Evolutionary conservation across 2,797 vertebrate genomes (phyloP).

Genomic region (Enteromius unitaeniatus): DNA sequence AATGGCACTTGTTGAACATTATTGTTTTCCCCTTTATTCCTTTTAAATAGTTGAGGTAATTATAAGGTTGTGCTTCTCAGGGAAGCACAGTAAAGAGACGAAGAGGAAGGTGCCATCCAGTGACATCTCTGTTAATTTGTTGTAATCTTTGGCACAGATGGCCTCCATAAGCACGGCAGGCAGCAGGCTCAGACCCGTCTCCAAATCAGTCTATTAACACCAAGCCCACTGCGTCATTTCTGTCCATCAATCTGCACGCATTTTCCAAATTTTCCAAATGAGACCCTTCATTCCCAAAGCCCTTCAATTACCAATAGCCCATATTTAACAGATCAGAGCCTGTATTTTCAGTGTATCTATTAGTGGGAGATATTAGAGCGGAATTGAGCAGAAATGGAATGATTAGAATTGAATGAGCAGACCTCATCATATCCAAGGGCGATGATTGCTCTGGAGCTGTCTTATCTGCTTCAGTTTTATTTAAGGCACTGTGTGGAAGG

Average conservation of each 20-base stretch:
- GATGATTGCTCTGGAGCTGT: slow-evolving; percentile 21
- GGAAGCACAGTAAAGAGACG: background rate
- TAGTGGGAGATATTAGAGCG: slow-evolving; percentile 34
- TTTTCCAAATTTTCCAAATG: slow-evolving; percentile 36
- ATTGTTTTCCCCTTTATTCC: background rate
- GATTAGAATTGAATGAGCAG: slow-evolving; percentile 29
- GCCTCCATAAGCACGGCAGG: slow-evolving; percentile 45
- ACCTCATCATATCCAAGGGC: slow-evolving; percentile 11
- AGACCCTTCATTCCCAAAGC: slow-evolving; percentile 37
- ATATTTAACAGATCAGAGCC: slow-evolving; percentile 21
- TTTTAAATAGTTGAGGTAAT: slow-evolving; percentile 16
- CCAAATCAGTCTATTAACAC: slow-evolving; percentile 45
- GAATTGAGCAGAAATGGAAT: slow-evolving; percentile 44
- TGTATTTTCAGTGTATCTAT: slow-evolving; percentile 15
- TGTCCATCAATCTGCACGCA: slow-evolving; percentile 29
- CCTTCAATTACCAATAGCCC: slow-evolving; percentile 26
- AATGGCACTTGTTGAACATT: background rate
- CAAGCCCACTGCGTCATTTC: slow-evolving; percentile 27
- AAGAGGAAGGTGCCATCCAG: background rate
- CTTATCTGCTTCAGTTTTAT: slow-evolving; percentile 33
- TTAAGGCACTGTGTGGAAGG: background rate
- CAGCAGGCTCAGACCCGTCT: slow-evolving; percentile 11
- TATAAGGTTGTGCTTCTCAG: background rate
- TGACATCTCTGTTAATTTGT: slow-evolving; percentile 37
- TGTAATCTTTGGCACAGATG: slow-evolving; percentile 42